A percentile compares a stretch with the other conserved stretches of the same genome.
Conservation (phyloP, 2,888 invertebrate species). For the Hipparchia sbordonii region DNA sequence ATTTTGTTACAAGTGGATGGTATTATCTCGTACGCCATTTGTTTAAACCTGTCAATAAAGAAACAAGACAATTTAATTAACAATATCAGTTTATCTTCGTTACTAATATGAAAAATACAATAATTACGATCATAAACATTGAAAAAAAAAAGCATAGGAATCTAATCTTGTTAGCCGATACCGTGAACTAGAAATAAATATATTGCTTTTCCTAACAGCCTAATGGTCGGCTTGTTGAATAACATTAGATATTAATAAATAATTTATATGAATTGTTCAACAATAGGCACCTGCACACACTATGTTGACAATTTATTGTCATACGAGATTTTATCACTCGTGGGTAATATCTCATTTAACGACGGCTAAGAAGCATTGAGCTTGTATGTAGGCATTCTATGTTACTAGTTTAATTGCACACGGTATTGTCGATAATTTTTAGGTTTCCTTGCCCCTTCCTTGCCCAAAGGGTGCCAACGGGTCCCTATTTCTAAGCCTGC, state of each 20-base stretch:
- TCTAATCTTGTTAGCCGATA: conserved; percentile 27
- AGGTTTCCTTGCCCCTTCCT: too few species aligned
- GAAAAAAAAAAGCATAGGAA: conserved; percentile 21
- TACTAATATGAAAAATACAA: conserved; percentile 12
- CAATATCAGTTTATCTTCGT: conserved; percentile 13
- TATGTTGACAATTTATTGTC: conserved; percentile 20
- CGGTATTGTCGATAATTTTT: not conserved
- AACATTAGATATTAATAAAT: conserved; percentile 35
- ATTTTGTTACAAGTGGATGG: too few species aligned
- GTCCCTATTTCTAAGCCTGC: too few species aligned
- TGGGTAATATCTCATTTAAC: conserved; percentile 21
- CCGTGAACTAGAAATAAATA: conserved; percentile 26
- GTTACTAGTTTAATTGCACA: not conserved
- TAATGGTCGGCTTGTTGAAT: conserved; percentile 36
- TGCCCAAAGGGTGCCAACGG: too few species aligned
- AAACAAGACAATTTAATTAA: conserved; percentile 9
- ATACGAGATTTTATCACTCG: conserved; percentile 16
- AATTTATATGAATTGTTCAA: conserved; percentile 30
- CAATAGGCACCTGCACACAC: conserved; percentile 27
- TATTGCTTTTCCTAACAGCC: conserved; percentile 26
- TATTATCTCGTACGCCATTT: too few species aligned
- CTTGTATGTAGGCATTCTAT: not conserved
- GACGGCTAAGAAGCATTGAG: not conserved
- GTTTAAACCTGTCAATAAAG: not conserved
- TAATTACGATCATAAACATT: not conserved